Percentiles rank a stretch among this genome's conserved stretches.
These are phyloP conservation scores for Manacus vitellinus DNA, from an alignment of 2,113 vertebrate genomes.

Conservation along the genomic window DNA sequence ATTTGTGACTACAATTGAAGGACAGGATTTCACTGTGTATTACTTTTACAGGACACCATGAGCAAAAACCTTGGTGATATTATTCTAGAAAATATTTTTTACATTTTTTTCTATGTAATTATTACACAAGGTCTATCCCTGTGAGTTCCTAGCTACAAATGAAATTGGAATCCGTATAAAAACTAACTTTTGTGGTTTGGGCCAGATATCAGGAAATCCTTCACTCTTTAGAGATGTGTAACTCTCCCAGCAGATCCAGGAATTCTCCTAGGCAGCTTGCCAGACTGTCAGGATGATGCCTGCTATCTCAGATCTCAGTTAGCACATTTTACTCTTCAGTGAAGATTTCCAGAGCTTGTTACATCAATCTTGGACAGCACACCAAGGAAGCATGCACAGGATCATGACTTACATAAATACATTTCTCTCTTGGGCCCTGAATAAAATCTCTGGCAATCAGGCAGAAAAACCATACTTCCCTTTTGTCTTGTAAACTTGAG, in stretches of 20 bases:
- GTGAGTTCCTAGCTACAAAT: not conserved
- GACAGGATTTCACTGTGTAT: not conserved
- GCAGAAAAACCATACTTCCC: not conserved
- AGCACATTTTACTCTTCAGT: not conserved
- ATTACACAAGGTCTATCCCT: not conserved
- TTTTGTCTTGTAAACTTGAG: conserved; percentile 27
- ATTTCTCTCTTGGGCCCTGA: not conserved
- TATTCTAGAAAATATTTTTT: not conserved
- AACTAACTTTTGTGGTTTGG: not conserved
- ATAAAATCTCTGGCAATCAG: not conserved
- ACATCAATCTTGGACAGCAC: conserved; percentile 10
- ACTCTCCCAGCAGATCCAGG: not conserved
- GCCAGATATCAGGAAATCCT: not conserved
- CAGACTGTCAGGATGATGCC: not conserved
- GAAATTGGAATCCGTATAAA: not conserved
- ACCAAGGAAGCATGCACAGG: not conserved
- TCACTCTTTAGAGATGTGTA: not conserved
- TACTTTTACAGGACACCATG: not conserved
- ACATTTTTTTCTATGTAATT: not conserved
- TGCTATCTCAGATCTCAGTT: conserved; percentile 2
- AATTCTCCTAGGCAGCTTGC: not conserved
- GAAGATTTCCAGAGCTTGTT: conserved; percentile 31
- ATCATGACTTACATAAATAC: conserved; percentile 14
- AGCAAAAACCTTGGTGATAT: not conserved
- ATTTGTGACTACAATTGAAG: not conserved